Base-by-base conservation (phyloP, 53 echinoderm and acorn worm genomes). In the Temnopleurus reevesii region DNA sequence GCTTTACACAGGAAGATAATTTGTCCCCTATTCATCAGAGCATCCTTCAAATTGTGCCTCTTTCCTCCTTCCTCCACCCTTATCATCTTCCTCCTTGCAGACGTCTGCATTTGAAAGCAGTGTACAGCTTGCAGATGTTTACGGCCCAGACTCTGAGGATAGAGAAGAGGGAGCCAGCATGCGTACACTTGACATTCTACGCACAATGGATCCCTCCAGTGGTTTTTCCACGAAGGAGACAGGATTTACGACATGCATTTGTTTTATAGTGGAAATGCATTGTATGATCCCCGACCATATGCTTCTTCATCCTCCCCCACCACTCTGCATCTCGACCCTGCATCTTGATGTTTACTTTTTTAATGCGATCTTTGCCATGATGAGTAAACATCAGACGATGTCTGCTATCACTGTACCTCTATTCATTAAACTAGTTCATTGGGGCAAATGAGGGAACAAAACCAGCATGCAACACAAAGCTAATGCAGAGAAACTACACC, bases 1-100 rank as follows among this genome's bases (percentile, higher is more conserved):
- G 81, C 54, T 51, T 81, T 79, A 35, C 83, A 83, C 57, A 53
- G 80, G 83, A 83, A 83, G 55, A 83, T 83, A 83, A 83, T 55
- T 55, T 83, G 83, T 83, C 56, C 55, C n/a, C 83, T 83, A 83
- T 83, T 83, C 83, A 56, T 83, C 83, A 56, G 41, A 55, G 83
- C 83, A 56, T 83, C 79, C 55, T 56, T 83, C 83, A 83, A n/a
- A 56, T 55, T 83, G 31, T 38, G 35, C 15, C 54, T 53, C 36
- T 35, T 53, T 83, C 31, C 36, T 12, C 54, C 55, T 55, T 83
- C 27, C 54, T 53, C 56, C 27, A 29, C 80, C 77, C 53, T 80
- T 56, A 53, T 83, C 55, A 9, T 77, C 79, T 77, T 83, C 17
- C 83, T 60, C 33, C 53, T 8, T 33, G 83, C 83, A 55, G 83